These are phyloP conservation scores for Leptogaster cylindrica DNA, from an alignment of 2,888 invertebrate genomes.

Conservation along the genomic window DNA sequence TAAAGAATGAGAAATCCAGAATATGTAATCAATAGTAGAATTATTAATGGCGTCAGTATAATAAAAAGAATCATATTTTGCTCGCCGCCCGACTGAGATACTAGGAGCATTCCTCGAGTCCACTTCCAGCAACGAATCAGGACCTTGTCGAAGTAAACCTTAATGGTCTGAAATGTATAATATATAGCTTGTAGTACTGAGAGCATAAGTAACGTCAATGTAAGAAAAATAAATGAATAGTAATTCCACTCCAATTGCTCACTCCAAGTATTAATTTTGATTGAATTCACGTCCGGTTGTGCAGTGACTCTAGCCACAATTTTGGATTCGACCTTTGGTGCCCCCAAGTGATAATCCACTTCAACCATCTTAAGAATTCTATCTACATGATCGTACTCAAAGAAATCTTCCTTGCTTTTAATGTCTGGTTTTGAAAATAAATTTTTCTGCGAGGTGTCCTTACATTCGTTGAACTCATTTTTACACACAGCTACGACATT, in stretches of 20 bases:
- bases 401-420: background rate
- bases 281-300: background rate
- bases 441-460: background rate
- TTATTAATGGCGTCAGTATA: slow-evolving; percentile 15
- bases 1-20: slow-evolving; percentile 13
- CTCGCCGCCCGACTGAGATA: background rate
- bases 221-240: background rate
- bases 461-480: too few relatives aligned
- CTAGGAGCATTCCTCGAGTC: background rate
- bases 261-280: slow-evolving; percentile 2
- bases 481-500: too few relatives aligned
- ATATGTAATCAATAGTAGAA: slow-evolving; percentile 16
- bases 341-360: background rate
- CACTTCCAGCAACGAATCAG: slow-evolving; percentile 12
- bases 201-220: background rate
- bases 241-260: slow-evolving; percentile 5
- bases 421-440: background rate
- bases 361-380: slow-evolving; percentile 32
- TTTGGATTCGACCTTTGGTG: background rate
- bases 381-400: background rate
- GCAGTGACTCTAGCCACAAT: too few relatives aligned
- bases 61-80: slow-evolving; percentile 5
- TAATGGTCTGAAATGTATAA: background rate
- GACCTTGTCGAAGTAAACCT: slow-evolving; percentile 3
- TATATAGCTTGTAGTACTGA: background rate